Evolutionary conservation across 2,113 vertebrate genomes (phyloP).

Genomic region (Macrotis lagotis): DNA sequence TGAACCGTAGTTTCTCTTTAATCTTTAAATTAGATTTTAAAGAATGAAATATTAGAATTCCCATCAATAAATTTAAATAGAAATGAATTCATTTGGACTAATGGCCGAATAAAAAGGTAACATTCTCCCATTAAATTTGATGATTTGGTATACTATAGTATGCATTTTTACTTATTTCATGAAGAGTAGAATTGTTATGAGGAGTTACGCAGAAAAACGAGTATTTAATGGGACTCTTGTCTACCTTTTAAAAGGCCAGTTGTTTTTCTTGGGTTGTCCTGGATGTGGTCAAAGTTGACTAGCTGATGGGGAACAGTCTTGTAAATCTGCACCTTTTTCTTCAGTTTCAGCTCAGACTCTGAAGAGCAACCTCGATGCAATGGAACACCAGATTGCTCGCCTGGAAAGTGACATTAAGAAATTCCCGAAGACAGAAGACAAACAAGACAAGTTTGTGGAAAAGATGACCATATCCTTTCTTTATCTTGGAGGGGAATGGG

Average conservation of each 20-base stretch:
- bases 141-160: constrained; percentile 84
- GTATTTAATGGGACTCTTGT: constrained; percentile 79
- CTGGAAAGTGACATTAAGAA: constrained; percentile 93
- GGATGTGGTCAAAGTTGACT: background rate
- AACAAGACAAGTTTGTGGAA: constrained; percentile 95
- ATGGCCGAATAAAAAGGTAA: constrained; percentile 84
- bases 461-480: constrained; percentile 99
- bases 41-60: constrained; percentile 86
- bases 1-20: constrained; percentile 79
- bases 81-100: constrained; percentile 85
- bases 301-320: constrained; percentile 35
- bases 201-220: constrained; percentile 82
- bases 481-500: background rate
- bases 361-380: constrained; percentile 91
- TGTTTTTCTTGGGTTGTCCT: constrained; percentile 54
- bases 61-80: constrained; percentile 88
- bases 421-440: constrained; percentile 90
- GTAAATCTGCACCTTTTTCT: constrained; percentile 58
- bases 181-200: constrained; percentile 78
- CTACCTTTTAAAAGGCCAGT: constrained; percentile 52
- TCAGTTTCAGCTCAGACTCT: constrained; percentile 96
- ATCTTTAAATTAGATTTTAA: constrained; percentile 82
- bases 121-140: constrained; percentile 83
- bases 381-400: constrained; percentile 92
- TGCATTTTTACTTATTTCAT: constrained; percentile 83